phyloP scores from a whole-genome alignment of 1,140 invertebrate genomes.

The Anadara kagoshimensis region DNA sequence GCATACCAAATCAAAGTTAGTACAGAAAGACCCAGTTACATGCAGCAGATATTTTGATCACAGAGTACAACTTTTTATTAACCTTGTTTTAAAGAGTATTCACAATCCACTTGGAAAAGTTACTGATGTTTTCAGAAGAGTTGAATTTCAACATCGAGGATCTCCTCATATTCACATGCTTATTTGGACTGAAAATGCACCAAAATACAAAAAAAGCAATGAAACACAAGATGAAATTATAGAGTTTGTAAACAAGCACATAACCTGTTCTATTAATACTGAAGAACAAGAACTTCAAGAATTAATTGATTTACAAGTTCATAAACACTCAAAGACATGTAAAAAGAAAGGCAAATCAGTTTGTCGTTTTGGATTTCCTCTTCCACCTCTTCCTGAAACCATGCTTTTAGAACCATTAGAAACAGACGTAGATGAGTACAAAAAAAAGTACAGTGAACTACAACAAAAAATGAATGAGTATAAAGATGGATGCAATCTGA shows the following conservation, averaged over 20 bases:
- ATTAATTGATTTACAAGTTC: slow-evolving; percentile 37
- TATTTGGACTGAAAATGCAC: slow-evolving; percentile 30
- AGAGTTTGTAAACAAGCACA: slow-evolving; percentile 12
- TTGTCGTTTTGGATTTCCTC: slow-evolving; percentile 50
- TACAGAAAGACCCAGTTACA: slow-evolving; percentile 48
- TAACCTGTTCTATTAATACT: slow-evolving; percentile 11
- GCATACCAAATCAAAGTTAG: slow-evolving; percentile 28
- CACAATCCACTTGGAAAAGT: slow-evolving; percentile 25
- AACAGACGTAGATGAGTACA: slow-evolving; percentile 18
- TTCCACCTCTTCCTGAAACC: slow-evolving; percentile 42
- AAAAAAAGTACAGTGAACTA: slow-evolving; percentile 4
- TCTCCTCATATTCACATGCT: slow-evolving; percentile 36
- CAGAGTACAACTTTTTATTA: slow-evolving; percentile 41
- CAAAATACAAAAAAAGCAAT: slow-evolving; percentile 2
- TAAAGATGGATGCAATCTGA: slow-evolving; percentile 28
- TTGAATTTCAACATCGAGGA: slow-evolving; percentile 34
- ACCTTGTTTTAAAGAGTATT: slow-evolving; percentile 17
- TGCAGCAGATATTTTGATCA: slow-evolving; percentile 46
- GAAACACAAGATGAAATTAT: slow-evolving; percentile 1
- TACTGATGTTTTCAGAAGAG: slow-evolving; percentile 8
- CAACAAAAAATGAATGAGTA: slow-evolving; percentile 23
- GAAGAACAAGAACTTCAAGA: slow-evolving; percentile 10
- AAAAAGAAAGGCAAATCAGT: slow-evolving; percentile 29
- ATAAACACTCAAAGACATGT: slow-evolving; percentile 50
- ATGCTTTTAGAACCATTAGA: slow-evolving; percentile 42